These are phyloP conservation scores for Cynocephalus volans DNA, from an alignment of 2,113 vertebrate species.

Conservation along the genomic window DNA sequence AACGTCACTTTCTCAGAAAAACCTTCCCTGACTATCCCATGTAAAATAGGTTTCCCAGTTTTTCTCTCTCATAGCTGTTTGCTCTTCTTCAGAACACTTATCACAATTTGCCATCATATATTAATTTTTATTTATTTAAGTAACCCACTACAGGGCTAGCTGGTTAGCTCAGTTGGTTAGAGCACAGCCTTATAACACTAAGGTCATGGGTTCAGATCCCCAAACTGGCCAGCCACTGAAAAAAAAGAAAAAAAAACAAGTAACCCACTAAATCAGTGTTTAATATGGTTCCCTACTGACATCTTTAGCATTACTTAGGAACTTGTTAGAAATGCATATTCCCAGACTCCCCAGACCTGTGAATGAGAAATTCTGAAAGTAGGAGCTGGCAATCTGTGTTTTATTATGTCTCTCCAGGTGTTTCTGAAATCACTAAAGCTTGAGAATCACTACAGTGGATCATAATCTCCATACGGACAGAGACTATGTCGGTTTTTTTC, in stretches of 20 bases:
- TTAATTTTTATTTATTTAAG: neutral
- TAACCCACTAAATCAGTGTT: neutral
- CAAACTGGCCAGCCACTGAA: too few species aligned
- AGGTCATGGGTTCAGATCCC: too few species aligned
- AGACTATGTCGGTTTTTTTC: neutral
- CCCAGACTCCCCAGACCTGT: neutral
- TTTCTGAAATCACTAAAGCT: neutral
- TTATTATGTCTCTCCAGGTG: neutral
- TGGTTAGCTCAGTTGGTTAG: too few species aligned
- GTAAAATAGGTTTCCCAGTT: neutral
- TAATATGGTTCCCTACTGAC: neutral
- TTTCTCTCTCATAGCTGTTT: neutral
- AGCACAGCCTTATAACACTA: too few species aligned
- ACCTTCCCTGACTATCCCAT: neutral
- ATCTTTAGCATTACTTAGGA: neutral
- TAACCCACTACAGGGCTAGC: neutral
- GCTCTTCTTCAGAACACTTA: neutral
- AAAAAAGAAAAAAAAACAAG: neutral
- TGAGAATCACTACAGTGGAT: neutral
- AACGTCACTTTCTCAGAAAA: neutral
- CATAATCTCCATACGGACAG: neutral
- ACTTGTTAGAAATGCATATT: constrained; percentile 22
- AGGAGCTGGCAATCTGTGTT: neutral
- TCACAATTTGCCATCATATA: neutral
- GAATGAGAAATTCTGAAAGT: constrained; percentile 16